phyloP scores from a whole-genome alignment of 2,113 vertebrate species.

The Aleadryas rufinucha region DNA sequence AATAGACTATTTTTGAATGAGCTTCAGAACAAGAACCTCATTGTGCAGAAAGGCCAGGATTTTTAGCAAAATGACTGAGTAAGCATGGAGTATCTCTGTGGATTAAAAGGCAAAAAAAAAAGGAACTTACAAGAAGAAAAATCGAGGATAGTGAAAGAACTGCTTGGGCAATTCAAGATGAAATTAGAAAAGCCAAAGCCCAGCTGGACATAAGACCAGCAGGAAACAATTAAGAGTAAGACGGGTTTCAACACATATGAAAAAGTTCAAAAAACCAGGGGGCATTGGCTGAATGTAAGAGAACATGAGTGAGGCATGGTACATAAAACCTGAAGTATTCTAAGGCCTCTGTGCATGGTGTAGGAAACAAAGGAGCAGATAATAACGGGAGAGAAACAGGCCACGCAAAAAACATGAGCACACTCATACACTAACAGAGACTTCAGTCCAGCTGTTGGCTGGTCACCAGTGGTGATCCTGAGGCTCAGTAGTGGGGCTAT shows the following conservation, averaged over 20 bases:
- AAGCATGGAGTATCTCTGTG: background rate
- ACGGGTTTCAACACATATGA: background rate
- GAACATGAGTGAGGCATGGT: background rate
- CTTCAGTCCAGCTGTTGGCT: background rate
- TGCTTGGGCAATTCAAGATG: background rate
- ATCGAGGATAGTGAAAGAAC: background rate
- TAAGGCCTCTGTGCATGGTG: background rate
- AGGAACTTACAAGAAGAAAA: background rate
- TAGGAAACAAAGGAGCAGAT: background rate
- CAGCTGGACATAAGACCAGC: background rate
- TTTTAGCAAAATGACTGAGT: background rate
- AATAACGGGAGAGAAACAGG: background rate
- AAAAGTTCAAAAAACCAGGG: background rate
- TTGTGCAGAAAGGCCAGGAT: background rate
- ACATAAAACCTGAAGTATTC: background rate
- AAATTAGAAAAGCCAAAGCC: background rate
- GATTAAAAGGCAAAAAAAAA: background rate
- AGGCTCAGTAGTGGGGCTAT: fast-evolving
- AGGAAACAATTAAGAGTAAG: background rate
- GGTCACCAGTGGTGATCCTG: fast-evolving
- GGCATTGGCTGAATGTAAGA: background rate
- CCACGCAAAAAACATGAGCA: background rate
- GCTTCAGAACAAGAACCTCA: background rate
- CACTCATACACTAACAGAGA: background rate
- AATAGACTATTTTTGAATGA: background rate